Evolutionary conservation across 2,888 invertebrate species (phyloP).

Genomic region (Ptychoptera contaminata): DNA sequence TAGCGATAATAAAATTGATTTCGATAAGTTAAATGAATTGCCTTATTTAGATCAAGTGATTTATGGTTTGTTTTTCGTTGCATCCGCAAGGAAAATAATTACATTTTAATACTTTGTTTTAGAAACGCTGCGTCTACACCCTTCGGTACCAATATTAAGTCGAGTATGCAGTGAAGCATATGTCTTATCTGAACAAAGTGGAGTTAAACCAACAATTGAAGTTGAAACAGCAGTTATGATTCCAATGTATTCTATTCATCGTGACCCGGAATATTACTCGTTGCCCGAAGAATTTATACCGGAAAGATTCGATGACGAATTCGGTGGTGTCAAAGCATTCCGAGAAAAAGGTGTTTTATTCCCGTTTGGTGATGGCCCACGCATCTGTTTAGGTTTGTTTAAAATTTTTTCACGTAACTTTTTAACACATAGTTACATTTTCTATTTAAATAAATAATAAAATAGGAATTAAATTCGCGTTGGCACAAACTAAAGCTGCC

Average conservation of each 20-base stretch:
- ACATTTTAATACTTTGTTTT: background rate
- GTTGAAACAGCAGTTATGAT: background rate
- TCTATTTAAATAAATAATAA: no score
- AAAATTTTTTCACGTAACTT: background rate
- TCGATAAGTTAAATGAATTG: slow-evolving; percentile 21
- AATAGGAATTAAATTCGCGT: slow-evolving; percentile 3
- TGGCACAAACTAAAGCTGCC: slow-evolving; percentile 2
- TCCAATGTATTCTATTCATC: background rate
- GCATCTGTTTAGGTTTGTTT: slow-evolving; percentile 4
- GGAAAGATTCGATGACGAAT: slow-evolving; percentile 7
- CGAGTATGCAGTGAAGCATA: slow-evolving; percentile 6
- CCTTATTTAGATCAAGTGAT: slow-evolving; percentile 20
- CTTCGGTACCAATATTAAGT: background rate
- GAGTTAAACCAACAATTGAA: slow-evolving; percentile 3
- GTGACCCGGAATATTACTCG: slow-evolving; percentile 5
- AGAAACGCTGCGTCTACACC: slow-evolving; percentile 7
- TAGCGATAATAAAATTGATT: slow-evolving; percentile 14
- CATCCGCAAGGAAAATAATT: no score
- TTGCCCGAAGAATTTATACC: slow-evolving; percentile 6
- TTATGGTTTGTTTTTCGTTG: no score
- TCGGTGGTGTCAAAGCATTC: slow-evolving; percentile 7
- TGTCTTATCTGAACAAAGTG: slow-evolving; percentile 3
- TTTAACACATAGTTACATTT: background rate
- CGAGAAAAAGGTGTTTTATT: slow-evolving; percentile 6
- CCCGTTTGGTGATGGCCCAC: slow-evolving; percentile 6